Base-by-base conservation (phyloP, 37 sponge, comb jelly and placozoan species). In the Halichondria panicea region DNA sequence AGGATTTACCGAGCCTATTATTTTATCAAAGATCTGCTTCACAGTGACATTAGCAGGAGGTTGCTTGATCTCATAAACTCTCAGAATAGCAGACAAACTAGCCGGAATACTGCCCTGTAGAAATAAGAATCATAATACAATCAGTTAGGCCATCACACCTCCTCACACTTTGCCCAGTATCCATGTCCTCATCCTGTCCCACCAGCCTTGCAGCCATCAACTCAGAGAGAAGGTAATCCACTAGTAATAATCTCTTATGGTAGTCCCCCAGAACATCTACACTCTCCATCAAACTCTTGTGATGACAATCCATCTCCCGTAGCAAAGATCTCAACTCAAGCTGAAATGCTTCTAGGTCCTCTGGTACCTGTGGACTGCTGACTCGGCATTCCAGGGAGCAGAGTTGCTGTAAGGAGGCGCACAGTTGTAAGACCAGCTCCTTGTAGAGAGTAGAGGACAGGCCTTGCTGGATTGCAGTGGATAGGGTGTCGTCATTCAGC, bases 271-370 rank as follows among this genome's bases (percentile, higher is more conserved):
- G 67, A n/a, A 71, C 37, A 3, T 56, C 39, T 35, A 77, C 31
- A 44, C 65, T 59, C 8, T 28, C 1, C 37, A 74, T 50, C 37
- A 93, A 77, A 24, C 30, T 13, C 0, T 30, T 2, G 59, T 88
- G 75, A 21, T 75, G 80, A 65, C 93, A 93, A 15, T 36, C 21
- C 24, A 93, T 63, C 70, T 93, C 93, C 27, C 22, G 62, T 0
- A 93, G 78, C 43, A 93, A 89, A 0, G 72, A 62, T n/a, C 82
- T 46, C 39, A 93, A 22, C 62, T 93, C 93, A 18, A 93, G 41
- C 58, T 84, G 58, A 24, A 93, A 93, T 2, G 89, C 62, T 42
- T 88, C 91, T 1, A 25, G 46, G 40, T 93, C 93, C 34, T 80
- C 91, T 5, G 55, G 66, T 4, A 87, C 91, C 39, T 67, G 44